Base-by-base conservation (phyloP, 2,888 invertebrate genomes). In the Tuta absoluta region DNA sequence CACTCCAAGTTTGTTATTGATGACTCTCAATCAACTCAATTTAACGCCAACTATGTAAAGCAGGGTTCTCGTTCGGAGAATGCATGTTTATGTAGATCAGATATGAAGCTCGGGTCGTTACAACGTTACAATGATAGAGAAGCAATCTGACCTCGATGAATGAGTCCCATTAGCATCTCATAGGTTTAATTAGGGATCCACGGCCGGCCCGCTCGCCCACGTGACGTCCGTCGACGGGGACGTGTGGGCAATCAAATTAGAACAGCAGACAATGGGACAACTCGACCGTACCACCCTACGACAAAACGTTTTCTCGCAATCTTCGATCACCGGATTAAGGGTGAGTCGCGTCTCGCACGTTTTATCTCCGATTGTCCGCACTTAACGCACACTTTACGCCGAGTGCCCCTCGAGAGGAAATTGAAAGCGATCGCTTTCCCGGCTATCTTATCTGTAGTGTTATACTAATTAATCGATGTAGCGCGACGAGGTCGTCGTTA, bases 321-420 rank as follows among this genome's bases (percentile, higher is more conserved):
- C 91, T 91, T 88, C 89, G 91, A 91, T 91, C 91, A 87, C 89
- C 85, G 89, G 91, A 91, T 91, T 91, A 91, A 91, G 91, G 91
- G 91, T 72, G 76, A 86, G 86, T 84, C 85, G 83, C 87, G 87
- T 88, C 87, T 89, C 88, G 89, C 88, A 89, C 90, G 88, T 89
- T 90, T 91, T 91, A 91, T 91, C 91, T 91, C 82, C 91, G 90
- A 91, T 91, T 91, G 91, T 91, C 85, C 89, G 87, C 91, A 91
- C 91, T 91, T 90, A 89, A 90, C 90, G 89, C 89, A 73, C 86
- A 91, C 91, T 91, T 90, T 88, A 89, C 87, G 86, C 89, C 85
- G 86, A 91, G 89, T 88, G 87, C 87, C 91, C 90, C 89, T 89
- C 89, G 80, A 86, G 87, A 89, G 90, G 88, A 90, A 91, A 91